Evolutionary conservation across 1,140 invertebrate species (phyloP), one percentile per base, ranked within the genome.

Genomic region (Drosophila kepulauana): DNA sequence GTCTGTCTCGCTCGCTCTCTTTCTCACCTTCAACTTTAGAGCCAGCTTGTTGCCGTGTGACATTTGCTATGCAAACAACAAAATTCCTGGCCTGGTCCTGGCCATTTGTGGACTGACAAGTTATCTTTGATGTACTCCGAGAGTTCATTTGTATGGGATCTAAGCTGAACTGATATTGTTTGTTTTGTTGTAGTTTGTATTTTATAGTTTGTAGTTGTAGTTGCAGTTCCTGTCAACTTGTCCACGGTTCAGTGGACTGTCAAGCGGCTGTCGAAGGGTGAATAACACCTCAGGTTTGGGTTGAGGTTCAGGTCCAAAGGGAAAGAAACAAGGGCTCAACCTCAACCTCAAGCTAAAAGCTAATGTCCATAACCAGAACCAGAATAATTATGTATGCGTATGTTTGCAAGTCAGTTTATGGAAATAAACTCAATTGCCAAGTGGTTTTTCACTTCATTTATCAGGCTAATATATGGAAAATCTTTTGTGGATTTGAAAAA

Each of bases 41-140:
- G 6, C 52, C 15, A 15, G 48, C 59, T 49, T 35, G 59, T 62
- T 56, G 30, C 38, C 54, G 57, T 57, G 38, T 56, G 64, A 74
- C 73, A 71, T 75, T 65, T 65, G 68, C 38, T 76, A 65, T 54
- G 33, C 73, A 72, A 76, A 76, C 73, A 58, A 56, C 20, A 25
- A 57, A 43, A 43, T 67, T 67, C 46, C 46, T 66, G 16, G 15
- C 16, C 65, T 67, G 41, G 45, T 58, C 68, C 66, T 77, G 79
- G 58, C 65, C 76, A 62, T 58, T 59, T 66, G 64, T 73, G 73
- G 62, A 76, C 76, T 69, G 64, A 81, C 70, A 79, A 75, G 62
- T 82, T 75, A 58, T 70, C 73, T 75, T 82, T 82, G 76, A 82
- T 79, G 70, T 79, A 67, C 73, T 70, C 59, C 51, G 80, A 75